These are phyloP conservation scores for Celastrina argiolus DNA, from an alignment of 2,888 invertebrate species.

Conservation along the genomic window DNA sequence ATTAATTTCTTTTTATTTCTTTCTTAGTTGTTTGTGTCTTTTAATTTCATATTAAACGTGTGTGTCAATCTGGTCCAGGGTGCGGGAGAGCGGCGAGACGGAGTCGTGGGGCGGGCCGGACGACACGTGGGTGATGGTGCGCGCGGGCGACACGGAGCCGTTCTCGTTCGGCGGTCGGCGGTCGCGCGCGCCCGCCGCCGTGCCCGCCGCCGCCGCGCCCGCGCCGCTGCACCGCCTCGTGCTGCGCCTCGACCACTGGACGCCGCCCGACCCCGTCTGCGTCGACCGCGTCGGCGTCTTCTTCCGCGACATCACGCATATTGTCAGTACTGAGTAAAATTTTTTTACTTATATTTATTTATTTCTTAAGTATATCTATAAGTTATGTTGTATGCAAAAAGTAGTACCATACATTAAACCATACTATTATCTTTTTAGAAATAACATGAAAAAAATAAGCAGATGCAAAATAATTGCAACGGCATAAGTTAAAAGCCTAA, in stretches of 20 bases:
- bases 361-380: too few species aligned
- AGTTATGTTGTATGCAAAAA: too few species aligned
- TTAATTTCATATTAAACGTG: not conserved
- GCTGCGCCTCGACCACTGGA: constrained; percentile 94
- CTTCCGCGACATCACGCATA: constrained; percentile 81
- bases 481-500: too few species aligned
- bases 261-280: constrained; percentile 90
- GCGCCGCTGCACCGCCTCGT: constrained; percentile 92
- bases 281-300: constrained; percentile 97
- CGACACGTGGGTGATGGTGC: constrained; percentile 84
- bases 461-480: too few species aligned
- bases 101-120: constrained; percentile 56
- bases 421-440: too few species aligned
- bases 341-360: too few species aligned
- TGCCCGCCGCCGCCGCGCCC: constrained; percentile 83
- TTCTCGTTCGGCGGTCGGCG: constrained; percentile 90
- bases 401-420: too few species aligned
- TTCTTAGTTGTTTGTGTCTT: too few species aligned
- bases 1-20: too few species aligned
- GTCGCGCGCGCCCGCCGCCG: constrained; percentile 83
- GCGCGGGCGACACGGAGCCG: constrained; percentile 86
- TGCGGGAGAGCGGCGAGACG: constrained; percentile 41
- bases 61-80: constrained; percentile 35
- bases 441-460: too few species aligned
- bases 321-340: constrained; percentile 36